Evolutionary conservation across 2,888 invertebrate genomes (phyloP).

Genomic region (Orthosia cruda): DNA sequence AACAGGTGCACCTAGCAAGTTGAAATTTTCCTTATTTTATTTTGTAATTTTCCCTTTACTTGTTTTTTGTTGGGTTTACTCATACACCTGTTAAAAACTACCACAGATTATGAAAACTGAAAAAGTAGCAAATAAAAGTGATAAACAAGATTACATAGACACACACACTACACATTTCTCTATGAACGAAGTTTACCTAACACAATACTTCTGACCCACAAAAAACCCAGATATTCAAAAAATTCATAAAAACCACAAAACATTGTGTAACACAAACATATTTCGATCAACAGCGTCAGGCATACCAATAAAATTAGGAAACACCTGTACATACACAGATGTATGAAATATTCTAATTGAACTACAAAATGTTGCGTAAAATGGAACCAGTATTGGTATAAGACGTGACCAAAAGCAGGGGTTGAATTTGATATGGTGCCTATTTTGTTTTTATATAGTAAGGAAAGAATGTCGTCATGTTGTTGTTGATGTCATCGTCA

Average conservation of each 20-base stretch:
- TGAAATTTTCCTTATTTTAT: too few species aligned
- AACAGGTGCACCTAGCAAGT: too few species aligned
- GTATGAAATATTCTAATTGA: slow-evolving; percentile 61
- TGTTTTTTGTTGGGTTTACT: background rate
- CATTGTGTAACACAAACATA: slow-evolving; percentile 54
- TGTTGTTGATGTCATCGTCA: too few species aligned
- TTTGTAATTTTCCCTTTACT: background rate
- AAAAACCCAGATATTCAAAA: slow-evolving; percentile 8
- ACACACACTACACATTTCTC: background rate
- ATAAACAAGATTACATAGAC: background rate
- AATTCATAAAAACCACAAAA: slow-evolving; percentile 20
- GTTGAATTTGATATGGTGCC: background rate
- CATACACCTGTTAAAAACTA: background rate
- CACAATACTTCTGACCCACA: background rate
- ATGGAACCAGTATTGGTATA: slow-evolving; percentile 5
- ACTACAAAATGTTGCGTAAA: slow-evolving; percentile 48
- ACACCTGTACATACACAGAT: slow-evolving; percentile 62
- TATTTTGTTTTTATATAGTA: background rate
- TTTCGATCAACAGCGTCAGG: slow-evolving; percentile 46
- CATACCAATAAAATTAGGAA: slow-evolving; percentile 50
- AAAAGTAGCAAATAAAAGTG: background rate
- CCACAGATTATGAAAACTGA: background rate
- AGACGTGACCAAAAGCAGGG: background rate
- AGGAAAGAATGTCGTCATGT: too few species aligned
- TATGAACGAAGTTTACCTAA: too few species aligned